A percentile compares a stretch with the other conserved stretches of the same genome.
Evolutionary conservation across 1,140 invertebrate genomes (phyloP).

Genomic region (Euschistus heros): DNA sequence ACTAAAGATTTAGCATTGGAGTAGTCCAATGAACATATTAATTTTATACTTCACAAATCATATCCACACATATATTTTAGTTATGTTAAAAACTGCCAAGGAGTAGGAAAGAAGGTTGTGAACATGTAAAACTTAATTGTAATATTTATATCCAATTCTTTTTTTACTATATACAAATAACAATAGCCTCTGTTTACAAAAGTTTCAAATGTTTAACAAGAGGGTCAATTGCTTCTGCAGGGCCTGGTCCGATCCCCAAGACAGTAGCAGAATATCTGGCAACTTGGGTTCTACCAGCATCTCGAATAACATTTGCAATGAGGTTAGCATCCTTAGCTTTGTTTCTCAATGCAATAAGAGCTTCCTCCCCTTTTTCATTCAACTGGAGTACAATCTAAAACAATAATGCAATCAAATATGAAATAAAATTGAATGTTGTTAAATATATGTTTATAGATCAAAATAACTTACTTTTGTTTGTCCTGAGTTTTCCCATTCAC

Average conservation of each 20-base stretch:
- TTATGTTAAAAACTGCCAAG: too few relatives aligned
- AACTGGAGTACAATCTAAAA: slow-evolving; percentile 45
- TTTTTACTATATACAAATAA: too few relatives aligned
- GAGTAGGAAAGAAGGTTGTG: too few relatives aligned
- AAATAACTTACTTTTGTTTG: slow-evolving; percentile 57
- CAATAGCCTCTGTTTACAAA: slow-evolving; percentile 40
- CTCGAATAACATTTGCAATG: slow-evolving; percentile 60
- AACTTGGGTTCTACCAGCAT: slow-evolving; percentile 87
- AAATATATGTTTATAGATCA: neutral
- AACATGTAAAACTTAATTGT: too few relatives aligned
- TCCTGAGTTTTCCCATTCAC: slow-evolving; percentile 64
- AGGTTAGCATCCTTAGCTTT: slow-evolving; percentile 57
- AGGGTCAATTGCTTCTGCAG: slow-evolving; percentile 58
- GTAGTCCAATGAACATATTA: too few relatives aligned
- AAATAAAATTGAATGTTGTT: neutral
- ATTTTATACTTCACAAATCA: too few relatives aligned
- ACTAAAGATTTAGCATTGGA: too few relatives aligned
- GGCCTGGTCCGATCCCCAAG: slow-evolving; percentile 82
- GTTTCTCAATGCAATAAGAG: slow-evolving; percentile 50
- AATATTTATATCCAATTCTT: too few relatives aligned
- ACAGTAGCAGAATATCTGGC: slow-evolving; percentile 76
- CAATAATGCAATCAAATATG: neutral
- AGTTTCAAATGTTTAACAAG: slow-evolving; percentile 82
- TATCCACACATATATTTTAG: too few relatives aligned
- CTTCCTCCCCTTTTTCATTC: slow-evolving; percentile 45